Percentiles rank a stretch among this genome's conserved stretches.
Conservation (phyloP, 2,113 vertebrate species). For the Burhinus bistriatus region DNA sequence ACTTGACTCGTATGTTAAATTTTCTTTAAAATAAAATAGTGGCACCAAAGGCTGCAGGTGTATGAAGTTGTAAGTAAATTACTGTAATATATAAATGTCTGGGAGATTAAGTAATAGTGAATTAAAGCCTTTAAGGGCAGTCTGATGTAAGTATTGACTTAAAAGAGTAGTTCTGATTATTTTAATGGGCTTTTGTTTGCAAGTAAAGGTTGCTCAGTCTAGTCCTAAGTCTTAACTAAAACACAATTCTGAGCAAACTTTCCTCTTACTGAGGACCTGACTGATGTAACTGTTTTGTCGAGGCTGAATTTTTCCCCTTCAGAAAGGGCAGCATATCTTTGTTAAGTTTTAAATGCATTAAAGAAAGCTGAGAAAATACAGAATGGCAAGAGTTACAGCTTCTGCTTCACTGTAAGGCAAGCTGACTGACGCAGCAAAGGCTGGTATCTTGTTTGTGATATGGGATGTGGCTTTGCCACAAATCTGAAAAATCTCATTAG, state of each 20-base stretch:
- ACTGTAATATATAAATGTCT: slow-evolving; percentile 8
- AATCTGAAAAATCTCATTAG: slow-evolving; percentile 47
- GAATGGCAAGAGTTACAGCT: background rate
- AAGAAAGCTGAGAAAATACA: background rate
- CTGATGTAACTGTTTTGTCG: background rate
- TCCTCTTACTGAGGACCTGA: background rate
- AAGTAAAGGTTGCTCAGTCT: background rate
- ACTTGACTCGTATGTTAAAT: background rate
- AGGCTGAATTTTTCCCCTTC: background rate
- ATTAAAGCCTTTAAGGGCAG: slow-evolving; percentile 2
- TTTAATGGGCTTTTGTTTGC: background rate
- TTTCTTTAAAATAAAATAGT: slow-evolving; percentile 17
- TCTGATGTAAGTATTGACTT: background rate
- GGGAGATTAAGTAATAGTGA: background rate
- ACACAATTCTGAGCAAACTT: background rate
- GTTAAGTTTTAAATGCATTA: background rate
- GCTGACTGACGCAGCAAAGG: background rate
- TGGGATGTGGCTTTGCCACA: background rate
- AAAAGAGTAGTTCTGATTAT: background rate
- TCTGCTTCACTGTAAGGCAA: background rate
- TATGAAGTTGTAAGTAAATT: slow-evolving; percentile 11
- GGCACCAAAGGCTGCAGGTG: slow-evolving; percentile 7
- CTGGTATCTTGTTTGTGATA: background rate
- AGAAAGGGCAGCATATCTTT: background rate
- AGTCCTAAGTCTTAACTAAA: background rate